phyloP scores from a whole-genome alignment of 2,113 vertebrate genomes.

The Platichthys flesus region DNA sequence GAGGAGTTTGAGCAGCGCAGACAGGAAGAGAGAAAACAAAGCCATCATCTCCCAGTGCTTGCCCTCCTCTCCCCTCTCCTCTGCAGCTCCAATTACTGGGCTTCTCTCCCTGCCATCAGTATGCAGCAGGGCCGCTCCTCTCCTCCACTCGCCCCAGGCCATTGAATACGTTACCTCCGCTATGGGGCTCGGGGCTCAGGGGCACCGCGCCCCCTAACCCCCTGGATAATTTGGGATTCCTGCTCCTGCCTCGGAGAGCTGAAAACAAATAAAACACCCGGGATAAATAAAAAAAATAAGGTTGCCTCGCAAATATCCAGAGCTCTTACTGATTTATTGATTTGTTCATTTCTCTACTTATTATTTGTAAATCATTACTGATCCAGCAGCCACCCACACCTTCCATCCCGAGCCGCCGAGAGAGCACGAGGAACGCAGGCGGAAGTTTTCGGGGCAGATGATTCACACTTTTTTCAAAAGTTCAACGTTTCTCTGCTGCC shows the following conservation, averaged over 20 bases:
- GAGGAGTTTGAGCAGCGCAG: constrained; percentile 77
- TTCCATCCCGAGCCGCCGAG: constrained; percentile 28
- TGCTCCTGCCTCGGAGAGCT: constrained; percentile 79
- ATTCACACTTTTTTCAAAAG: background rate
- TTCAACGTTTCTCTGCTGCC: background rate
- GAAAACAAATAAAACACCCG: constrained; percentile 81
- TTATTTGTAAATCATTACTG: constrained; percentile 81
- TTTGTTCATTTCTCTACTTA: constrained; percentile 80
- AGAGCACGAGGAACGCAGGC: constrained; percentile 23
- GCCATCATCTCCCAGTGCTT: constrained; percentile 83
- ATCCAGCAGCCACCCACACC: constrained; percentile 65
- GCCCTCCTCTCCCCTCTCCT: constrained; percentile 82
- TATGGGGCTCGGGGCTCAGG: constrained; percentile 83
- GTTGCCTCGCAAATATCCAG: constrained; percentile 71
- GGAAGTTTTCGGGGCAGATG: constrained; percentile 23
- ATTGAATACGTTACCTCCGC: constrained; percentile 87
- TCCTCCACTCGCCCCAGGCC: constrained; percentile 84
- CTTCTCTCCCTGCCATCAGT: constrained; percentile 84
- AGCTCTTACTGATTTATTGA: constrained; percentile 83
- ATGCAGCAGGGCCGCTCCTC: constrained; percentile 84
- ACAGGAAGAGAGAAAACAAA: constrained; percentile 85
- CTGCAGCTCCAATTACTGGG: constrained; percentile 86
- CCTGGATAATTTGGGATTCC: constrained; percentile 87
- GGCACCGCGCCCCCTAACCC: constrained; percentile 82
- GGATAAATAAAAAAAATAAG: constrained; percentile 80